Conservation (phyloP, 2,113 vertebrate genomes). For the Macrotus californicus region DNA sequence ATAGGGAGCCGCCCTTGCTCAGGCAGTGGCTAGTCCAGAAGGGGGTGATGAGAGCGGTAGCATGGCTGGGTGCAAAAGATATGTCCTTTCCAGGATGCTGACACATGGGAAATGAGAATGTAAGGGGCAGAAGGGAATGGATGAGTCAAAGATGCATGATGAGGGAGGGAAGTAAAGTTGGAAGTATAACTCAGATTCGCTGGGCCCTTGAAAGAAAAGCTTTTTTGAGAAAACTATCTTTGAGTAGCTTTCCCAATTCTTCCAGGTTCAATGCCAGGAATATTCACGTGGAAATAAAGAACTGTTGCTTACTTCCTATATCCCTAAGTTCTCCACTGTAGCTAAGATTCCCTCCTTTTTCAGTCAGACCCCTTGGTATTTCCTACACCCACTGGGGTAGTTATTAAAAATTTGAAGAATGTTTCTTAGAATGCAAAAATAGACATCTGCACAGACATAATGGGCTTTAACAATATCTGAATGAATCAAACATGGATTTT, state of each 20-base stretch:
- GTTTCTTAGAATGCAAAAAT: slow-evolving; percentile 38
- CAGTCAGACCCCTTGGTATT: not conserved
- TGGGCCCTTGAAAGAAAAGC: slow-evolving; percentile 2
- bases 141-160: not conserved
- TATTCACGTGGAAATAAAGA: not conserved
- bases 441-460: slow-evolving; percentile 23
- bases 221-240: slow-evolving; percentile 17
- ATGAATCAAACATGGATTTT: slow-evolving; percentile 15
- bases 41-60: slow-evolving; percentile 43
- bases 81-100: slow-evolving; percentile 2
- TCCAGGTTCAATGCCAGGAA: not conserved
- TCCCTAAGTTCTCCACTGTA: not conserved
- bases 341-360: not conserved
- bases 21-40: slow-evolving; percentile 49
- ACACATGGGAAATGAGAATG: not conserved
- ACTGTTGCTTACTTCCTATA: not conserved
- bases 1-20: not conserved
- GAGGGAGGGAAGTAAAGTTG: not conserved
- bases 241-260: not conserved
- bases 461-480: not conserved
- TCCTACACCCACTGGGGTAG: not conserved
- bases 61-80: slow-evolving; percentile 45
- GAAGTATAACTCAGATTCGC: not conserved
- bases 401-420: slow-evolving; percentile 15
- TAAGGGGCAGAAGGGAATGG: slow-evolving; percentile 26